A percentile compares a stretch with the other conserved stretches of the same genome.
phyloP scores from a whole-genome alignment of 2,888 invertebrate species.

The Troilus luridus region DNA sequence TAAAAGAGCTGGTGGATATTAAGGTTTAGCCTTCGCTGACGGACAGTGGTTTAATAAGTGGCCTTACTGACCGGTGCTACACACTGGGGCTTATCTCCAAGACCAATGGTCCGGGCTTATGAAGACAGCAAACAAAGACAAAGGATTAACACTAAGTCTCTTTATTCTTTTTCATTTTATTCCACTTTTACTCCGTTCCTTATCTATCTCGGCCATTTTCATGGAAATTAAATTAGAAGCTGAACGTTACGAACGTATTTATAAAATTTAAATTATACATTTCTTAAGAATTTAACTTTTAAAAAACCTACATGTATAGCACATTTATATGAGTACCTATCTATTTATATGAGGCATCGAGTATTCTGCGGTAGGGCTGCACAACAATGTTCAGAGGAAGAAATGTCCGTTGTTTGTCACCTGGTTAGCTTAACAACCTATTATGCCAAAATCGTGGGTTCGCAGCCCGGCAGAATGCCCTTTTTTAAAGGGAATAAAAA shows the following conservation, averaged over 20 bases:
- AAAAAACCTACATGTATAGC: no score
- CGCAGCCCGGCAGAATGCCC: no score
- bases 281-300: no score
- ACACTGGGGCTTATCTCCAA: constrained; percentile 36
- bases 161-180: constrained; percentile 39
- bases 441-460: no score
- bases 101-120: constrained; percentile 30
- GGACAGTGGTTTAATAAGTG: constrained; percentile 48
- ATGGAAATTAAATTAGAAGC: constrained; percentile 8
- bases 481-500: no score
- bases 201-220: not conserved
- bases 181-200: not conserved
- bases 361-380: no score
- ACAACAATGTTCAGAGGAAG: no score
- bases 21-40: constrained; percentile 40
- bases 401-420: no score
- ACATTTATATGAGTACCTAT: no score
- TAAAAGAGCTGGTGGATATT: constrained; percentile 38
- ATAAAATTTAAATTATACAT: not conserved
- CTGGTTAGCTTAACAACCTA: no score
- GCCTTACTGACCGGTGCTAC: constrained; percentile 15
- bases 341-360: no score
- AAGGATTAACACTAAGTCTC: constrained; percentile 29
- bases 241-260: not conserved
- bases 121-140: constrained; percentile 32